Base-by-base conservation (phyloP, 2,888 invertebrate species). In the Zhuqinia jingwanae region DNA sequence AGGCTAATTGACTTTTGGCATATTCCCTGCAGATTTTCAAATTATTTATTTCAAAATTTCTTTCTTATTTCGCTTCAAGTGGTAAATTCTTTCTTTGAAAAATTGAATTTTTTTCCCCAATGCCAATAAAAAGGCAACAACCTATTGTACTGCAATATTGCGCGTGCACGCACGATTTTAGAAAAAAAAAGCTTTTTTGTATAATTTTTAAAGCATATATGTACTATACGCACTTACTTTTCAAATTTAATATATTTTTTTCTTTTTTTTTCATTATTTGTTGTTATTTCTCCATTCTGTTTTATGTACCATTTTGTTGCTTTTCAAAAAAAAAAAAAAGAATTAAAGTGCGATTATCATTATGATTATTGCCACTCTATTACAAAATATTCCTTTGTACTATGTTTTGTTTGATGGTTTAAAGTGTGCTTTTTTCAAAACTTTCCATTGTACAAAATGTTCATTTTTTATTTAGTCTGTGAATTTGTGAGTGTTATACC, bases 1-100 rank as follows among this genome's bases (percentile, higher is more conserved):
- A 50, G 50, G 50, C 45, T 70, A 73, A 81, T 73, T 81, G 81
- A 58, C 70, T 70, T 81, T 81, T 81, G 81, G 81, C 81, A 81
- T 36, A 36, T 80, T 68, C 25, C 22, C 45, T 42, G 58, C 68
- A 80, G 10, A 65, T 68, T 47, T 25, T 6, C 45, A 45, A 68
- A 45, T 47, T 47, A 68, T 13, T 0, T 53, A 27, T 60, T 60
- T 30, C 2, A 60, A 60, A 30, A 60, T 36, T 36, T 36, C 36
- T 36, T 50, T 50, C 50, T 11, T 50, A 8, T 8, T 36, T 36
- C 36, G 8, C 36, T 36, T 36, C 36, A 36, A 36, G 36, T 8
- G 36, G 36, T 36, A 36, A 36, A n/a, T n/a, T 36, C 36, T 36
- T 65, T 1, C 25, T 60, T 60, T 68, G 8, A 17, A 65, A 65